phyloP scores from a whole-genome alignment of 2,888 invertebrate genomes.

The Xestia rhomboidea region DNA sequence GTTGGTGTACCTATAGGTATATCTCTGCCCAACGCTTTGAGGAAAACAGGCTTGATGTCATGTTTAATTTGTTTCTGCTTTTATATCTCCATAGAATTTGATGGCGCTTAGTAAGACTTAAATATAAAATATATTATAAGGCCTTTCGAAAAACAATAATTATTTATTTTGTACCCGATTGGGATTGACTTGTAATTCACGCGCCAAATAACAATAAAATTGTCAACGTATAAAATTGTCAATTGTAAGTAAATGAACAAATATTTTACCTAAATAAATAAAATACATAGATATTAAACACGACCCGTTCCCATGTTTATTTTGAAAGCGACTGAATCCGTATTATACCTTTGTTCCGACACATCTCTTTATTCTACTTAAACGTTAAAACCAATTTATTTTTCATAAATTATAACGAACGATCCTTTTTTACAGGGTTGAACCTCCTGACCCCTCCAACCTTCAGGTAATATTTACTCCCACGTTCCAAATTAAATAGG shows the following conservation, averaged over 20 bases:
- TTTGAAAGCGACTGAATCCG: constrained; percentile 47
- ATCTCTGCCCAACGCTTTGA: background rate
- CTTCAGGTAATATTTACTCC: constrained; percentile 63
- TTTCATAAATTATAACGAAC: constrained; percentile 60
- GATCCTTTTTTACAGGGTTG: constrained; percentile 57
- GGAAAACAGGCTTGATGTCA: background rate
- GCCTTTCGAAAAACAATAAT: background rate
- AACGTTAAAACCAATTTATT: constrained; percentile 64
- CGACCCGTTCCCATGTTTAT: constrained; percentile 44
- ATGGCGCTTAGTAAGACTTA: background rate
- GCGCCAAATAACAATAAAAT: constrained; percentile 29
- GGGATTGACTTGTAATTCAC: background rate
- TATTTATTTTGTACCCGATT: background rate
- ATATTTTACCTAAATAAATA: constrained; percentile 38
- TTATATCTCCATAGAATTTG: background rate
- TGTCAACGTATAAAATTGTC: constrained; percentile 22
- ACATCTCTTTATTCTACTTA: constrained; percentile 62
- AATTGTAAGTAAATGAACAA: constrained; percentile 32
- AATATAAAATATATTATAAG: background rate
- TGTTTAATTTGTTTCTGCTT: background rate
- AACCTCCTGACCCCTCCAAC: constrained; percentile 52
- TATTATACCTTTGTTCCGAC: constrained; percentile 39
- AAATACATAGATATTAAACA: constrained; percentile 28
- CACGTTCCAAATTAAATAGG: constrained; percentile 67
- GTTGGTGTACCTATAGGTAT: too few species aligned